Base-by-base conservation (phyloP, 2,797 vertebrate species). In the Anas flavirostris region DNA sequence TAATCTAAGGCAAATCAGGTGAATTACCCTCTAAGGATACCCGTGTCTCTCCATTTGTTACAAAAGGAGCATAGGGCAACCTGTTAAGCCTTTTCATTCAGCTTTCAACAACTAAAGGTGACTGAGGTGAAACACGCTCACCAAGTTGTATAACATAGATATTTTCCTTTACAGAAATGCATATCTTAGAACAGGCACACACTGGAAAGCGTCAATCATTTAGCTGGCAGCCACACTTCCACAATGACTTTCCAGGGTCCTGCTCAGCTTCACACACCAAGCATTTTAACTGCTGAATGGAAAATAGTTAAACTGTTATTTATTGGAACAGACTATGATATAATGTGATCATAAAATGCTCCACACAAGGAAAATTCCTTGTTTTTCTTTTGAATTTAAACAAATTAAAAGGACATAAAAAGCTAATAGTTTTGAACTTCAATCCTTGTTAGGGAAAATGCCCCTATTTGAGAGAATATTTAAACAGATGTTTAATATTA, bases 401-500 rank as follows among this genome's bases (percentile, higher is more conserved):
- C 1, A 3, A 93, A 88, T 90, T 90, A 88, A 90, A 88, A 64
- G 53, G 91, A 91, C 56, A 72, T 0, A 1, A 33, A 90, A 84
- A 90, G 77, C 29, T 53, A 70, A 93, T 58, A 39, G 44, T 86
- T 93, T 91, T 74, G 55, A 85, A 90, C 48, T 73, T 59, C 52
- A 77, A 21, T 43, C 16, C 12, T 33, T 41, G 21, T 93, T 70
- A 86, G 22, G 67, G 39, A 84, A 84, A 86, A 91, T 50, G 33
- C 68, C 44, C 18, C 8, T 80, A 12, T 82, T 86, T 56, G 44
- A 91, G 44, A 90, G 74, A 80, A 46, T 74, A 74, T 84, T 93
- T 93, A 77, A 94, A 82, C 60, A 88, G 56, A 84, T 92, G 73
- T 91, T 91, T 83, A 93, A 67, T 86, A 81, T 89, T 94, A 75